A percentile compares a stretch with the other conserved stretches of the same genome.
These are phyloP conservation scores for Athene cunicularia DNA, from an alignment of 2,113 vertebrate genomes.

Conservation along the genomic window DNA sequence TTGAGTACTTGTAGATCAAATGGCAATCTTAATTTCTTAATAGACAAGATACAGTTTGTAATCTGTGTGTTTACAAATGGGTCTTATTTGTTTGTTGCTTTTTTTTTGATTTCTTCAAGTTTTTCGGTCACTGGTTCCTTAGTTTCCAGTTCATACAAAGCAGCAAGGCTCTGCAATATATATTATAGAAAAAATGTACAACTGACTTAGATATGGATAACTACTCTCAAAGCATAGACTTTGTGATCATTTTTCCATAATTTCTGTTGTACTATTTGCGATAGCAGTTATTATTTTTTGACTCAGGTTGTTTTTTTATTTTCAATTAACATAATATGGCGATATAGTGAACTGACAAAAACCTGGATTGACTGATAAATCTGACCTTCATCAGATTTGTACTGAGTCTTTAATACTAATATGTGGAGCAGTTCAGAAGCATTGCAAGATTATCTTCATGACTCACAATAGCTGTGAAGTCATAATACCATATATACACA, in stretches of 20 bases:
- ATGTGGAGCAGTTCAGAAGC: neutral
- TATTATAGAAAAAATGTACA: neutral
- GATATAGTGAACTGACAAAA: neutral
- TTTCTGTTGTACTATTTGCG: neutral
- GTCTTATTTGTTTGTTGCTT: neutral
- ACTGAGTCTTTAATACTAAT: neutral
- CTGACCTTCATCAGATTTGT: neutral
- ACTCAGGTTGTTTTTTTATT: neutral
- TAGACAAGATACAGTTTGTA: neutral
- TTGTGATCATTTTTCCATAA: neutral
- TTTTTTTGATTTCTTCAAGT: neutral
- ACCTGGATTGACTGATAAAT: neutral
- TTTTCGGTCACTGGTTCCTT: neutral
- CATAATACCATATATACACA: neutral
- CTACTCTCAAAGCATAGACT: neutral
- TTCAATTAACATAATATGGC: neutral
- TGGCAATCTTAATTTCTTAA: neutral
- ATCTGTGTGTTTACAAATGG: neutral
- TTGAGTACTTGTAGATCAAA: neutral
- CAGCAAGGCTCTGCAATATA: neutral
- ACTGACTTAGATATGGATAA: neutral
- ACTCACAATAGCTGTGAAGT: neutral
- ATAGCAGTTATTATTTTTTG: neutral
- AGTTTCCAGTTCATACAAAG: neutral
- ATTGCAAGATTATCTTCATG: neutral